Base-by-base conservation (phyloP, 2,888 invertebrate species). In the Dasysyrphus tricinctus region DNA sequence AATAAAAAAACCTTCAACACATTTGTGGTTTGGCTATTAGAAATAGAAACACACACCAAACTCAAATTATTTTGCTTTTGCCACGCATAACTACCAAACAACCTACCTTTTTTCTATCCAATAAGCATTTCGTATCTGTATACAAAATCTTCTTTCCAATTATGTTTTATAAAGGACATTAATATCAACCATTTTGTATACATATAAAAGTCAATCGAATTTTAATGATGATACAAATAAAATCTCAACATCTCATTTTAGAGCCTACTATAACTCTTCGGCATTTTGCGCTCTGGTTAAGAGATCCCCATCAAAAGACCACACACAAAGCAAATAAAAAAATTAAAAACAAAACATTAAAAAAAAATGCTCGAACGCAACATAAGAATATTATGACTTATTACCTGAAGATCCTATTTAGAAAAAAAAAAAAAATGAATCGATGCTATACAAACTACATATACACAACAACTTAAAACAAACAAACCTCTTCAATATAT, bases 381-480 rank as follows among this genome's bases (percentile, higher is more conserved):
- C 72, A 72, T 67, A 83, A 80, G 70, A 80, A 76, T 80, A 84
- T 84, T 84, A 80, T 84, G 84, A 84, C 80, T 84, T 84, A 84
- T 84, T 84, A 84, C 84, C 84, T 80, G 84, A 67, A 84, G 80
- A 84, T 63, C 54, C 65, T 80, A 80, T 79, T 83, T 11, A 57
- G 14, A 80, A 75, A 80, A 72, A 24, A 16, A 57, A 24, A 80
- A 75, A 80, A 72, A n/a, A n/a, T n/a, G 65, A 54, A 80, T 75
- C 54, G 76, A 84, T 51, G 70, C 75, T 72, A n/a, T n/a, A 65
- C 76, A 67, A 47, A 67, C 63, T 44, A n/a, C n/a, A n/a, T n/a
- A 59, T 12, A 67, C 39, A 67, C 49, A 80, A 51, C 65, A 84
- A 80, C 80, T 80, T 72, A 84, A 82, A 84, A 84, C 80, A 80